Evolutionary conservation across 2,888 invertebrate genomes (phyloP).

Genomic region (Drosophila limbata): DNA sequence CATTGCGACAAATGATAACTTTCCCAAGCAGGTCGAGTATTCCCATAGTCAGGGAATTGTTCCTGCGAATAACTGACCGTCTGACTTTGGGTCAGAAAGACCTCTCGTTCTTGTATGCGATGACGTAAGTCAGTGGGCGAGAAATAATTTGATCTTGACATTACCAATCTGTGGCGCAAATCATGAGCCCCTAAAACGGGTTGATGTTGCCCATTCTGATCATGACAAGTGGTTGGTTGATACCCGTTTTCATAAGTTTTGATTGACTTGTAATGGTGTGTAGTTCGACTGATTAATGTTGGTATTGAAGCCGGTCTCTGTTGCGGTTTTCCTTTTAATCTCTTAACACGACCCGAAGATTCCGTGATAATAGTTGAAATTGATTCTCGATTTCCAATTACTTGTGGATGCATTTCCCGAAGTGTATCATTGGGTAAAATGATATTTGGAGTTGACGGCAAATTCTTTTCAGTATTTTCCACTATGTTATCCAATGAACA

Average conservation of each 20-base stretch:
- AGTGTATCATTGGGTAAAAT: background rate
- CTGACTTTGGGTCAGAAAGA: background rate
- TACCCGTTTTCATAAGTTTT: background rate
- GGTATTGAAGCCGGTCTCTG: background rate
- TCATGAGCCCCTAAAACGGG: background rate
- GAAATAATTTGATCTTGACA: background rate
- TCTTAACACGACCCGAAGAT: background rate
- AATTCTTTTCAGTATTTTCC: background rate
- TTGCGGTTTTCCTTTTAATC: background rate
- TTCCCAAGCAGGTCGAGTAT: background rate
- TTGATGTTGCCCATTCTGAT: background rate
- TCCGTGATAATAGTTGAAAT: constrained; percentile 8
- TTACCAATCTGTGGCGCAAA: constrained; percentile 8
- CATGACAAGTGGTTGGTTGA: background rate
- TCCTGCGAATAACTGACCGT: background rate
- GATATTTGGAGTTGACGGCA: background rate
- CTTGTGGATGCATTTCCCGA: background rate
- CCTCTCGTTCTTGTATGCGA: background rate
- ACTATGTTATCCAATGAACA: background rate
- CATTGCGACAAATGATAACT: background rate
- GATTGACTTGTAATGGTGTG: background rate
- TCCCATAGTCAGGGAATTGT: background rate
- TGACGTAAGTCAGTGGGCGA: constrained; percentile 6
- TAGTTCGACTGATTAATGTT: background rate
- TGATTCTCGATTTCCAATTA: background rate